Evolutionary conservation across 1,140 invertebrate genomes (phyloP).

Genomic region (Glossosoma conforme): DNA sequence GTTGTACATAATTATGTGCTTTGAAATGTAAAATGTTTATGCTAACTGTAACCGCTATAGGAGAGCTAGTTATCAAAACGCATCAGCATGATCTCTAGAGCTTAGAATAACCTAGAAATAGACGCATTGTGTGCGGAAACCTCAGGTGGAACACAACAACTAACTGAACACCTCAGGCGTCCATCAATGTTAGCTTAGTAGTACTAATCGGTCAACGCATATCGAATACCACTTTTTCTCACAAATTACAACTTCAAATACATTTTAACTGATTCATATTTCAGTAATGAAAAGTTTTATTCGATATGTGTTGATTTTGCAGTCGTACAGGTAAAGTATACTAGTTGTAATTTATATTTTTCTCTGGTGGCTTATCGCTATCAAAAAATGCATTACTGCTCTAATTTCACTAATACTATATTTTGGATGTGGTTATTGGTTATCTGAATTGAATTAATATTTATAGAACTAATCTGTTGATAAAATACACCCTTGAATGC

Average conservation of each 20-base stretch:
- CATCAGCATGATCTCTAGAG: constrained; percentile 25
- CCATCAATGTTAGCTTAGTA: constrained; percentile 28
- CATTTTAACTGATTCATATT: not conserved
- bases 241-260: no score
- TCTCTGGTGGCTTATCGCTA: not conserved
- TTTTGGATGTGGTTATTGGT: not conserved
- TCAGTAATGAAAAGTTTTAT: constrained; percentile 1
- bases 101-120: constrained; percentile 28
- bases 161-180: constrained; percentile 11
- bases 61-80: constrained; percentile 23
- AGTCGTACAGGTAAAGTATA: constrained; percentile 24
- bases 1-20: constrained; percentile 7
- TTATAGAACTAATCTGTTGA: no score
- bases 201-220: constrained; percentile 22
- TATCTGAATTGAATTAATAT: no score
- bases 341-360: constrained; percentile 3
- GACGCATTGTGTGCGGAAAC: constrained; percentile 24
- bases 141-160: constrained; percentile 12
- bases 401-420: constrained; percentile 15
- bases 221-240: constrained; percentile 7
- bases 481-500: no score
- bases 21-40: constrained; percentile 10
- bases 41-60: constrained; percentile 25
- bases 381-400: constrained; percentile 24
- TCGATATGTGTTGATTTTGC: constrained; percentile 21